A percentile compares a stretch with the other conserved stretches of the same genome.
Conservation (phyloP, 2,888 invertebrate species). For the Xestia ashworthii region DNA sequence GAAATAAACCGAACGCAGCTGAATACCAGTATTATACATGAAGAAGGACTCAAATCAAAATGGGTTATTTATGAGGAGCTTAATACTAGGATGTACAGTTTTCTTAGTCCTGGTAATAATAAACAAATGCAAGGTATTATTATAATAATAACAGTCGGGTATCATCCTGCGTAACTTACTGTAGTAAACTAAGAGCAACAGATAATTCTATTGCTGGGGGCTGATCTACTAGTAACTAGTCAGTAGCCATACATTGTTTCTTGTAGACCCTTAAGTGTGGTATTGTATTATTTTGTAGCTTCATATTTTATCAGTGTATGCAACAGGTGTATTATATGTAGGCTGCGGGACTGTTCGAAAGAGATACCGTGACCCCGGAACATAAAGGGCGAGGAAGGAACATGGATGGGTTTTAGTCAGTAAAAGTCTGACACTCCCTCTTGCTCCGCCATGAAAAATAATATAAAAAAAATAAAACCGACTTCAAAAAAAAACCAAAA, state of each 20-base stretch:
- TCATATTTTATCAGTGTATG: conserved; percentile 7
- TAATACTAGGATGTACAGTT: neutral
- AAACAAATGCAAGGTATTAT: conserved; percentile 50
- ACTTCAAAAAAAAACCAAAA: too few species aligned
- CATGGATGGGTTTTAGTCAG: too few species aligned
- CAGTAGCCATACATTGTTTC: conserved; percentile 39
- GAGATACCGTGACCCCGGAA: too few species aligned
- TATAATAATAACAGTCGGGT: conserved; percentile 42
- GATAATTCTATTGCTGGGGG: conserved; percentile 48
- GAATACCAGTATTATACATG: too few species aligned
- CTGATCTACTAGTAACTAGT: conserved; percentile 40
- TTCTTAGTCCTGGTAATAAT: conserved; percentile 35
- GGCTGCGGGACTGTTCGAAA: too few species aligned
- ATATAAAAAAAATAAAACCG: too few species aligned
- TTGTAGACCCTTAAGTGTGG: neutral
- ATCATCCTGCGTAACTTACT: conserved; percentile 49
- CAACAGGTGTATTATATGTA: neutral
- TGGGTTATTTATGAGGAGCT: neutral
- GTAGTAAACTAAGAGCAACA: conserved; percentile 43
- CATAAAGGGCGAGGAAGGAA: too few species aligned
- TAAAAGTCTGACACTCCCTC: too few species aligned
- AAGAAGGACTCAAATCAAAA: neutral
- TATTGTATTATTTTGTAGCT: conserved; percentile 22
- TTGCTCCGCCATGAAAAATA: too few species aligned
- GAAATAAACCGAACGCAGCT: too few species aligned